A percentile compares a stretch with the other conserved stretches of the same genome.
Conservation (phyloP, 1,140 invertebrate species). For the Drosophila obscura region DNA sequence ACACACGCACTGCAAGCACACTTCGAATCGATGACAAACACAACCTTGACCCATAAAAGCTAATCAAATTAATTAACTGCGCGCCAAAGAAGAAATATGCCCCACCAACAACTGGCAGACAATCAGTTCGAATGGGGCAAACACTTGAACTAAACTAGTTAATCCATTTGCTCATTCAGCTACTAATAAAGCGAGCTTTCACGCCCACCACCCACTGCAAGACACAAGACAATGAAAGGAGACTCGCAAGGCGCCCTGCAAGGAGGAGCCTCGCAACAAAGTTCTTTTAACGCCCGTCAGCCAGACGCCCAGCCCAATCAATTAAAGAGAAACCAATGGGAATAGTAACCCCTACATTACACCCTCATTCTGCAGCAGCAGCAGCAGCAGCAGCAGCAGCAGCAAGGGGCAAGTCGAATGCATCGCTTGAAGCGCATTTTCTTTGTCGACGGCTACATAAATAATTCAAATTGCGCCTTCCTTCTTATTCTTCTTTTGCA, state of each 20-base stretch:
- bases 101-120: neutral
- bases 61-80: conserved; percentile 60
- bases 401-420: neutral
- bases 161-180: conserved; percentile 24
- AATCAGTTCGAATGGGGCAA: conserved; percentile 3
- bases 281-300: neutral
- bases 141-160: conserved; percentile 28
- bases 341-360: neutral
- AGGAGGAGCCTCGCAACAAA: neutral
- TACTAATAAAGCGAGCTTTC: conserved; percentile 12
- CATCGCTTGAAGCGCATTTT: conserved; percentile 30
- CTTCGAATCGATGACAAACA: neutral
- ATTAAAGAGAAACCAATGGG: conserved; percentile 29
- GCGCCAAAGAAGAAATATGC: conserved; percentile 12
- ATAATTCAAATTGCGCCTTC: conserved; percentile 51
- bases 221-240: conserved; percentile 17
- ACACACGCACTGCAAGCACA: neutral
- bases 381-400: neutral
- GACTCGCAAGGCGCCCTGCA: neutral
- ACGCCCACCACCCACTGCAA: too few relatives aligned
- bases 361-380: neutral
- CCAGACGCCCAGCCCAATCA: conserved; percentile 12
- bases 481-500: conserved; percentile 18
- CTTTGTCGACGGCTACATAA: conserved; percentile 46
- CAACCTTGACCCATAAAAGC: conserved; percentile 59